Evolutionary conservation across 2,113 vertebrate genomes (phyloP).

Genomic region (Cololabis saira): DNA sequence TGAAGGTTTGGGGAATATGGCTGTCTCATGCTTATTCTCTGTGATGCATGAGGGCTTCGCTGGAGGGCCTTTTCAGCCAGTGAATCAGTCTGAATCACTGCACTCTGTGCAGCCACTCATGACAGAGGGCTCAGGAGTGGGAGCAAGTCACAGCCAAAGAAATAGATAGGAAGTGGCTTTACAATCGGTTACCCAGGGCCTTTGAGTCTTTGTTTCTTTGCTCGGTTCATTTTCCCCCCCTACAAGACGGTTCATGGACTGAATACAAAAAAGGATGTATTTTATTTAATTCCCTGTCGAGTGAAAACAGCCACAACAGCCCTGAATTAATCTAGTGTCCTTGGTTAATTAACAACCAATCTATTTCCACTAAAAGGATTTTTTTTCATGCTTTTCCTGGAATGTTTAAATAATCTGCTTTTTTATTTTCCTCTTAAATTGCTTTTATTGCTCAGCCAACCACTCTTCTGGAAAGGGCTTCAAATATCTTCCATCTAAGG

Average conservation of each 20-base stretch:
- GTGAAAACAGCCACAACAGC: constrained; percentile 6
- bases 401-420: constrained; percentile 15
- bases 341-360: constrained; percentile 27
- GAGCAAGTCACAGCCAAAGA: constrained; percentile 47
- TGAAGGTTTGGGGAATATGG: constrained; percentile 49
- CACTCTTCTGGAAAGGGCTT: constrained; percentile 46
- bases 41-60: constrained; percentile 53
- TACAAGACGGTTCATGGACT: not conserved
- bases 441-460: constrained; percentile 29
- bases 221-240: not conserved
- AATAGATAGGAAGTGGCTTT: constrained; percentile 53
- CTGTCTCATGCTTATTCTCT: constrained; percentile 56
- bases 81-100: constrained; percentile 73
- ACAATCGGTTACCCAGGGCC: constrained; percentile 51
- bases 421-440: constrained; percentile 1
- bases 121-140: constrained; percentile 42
- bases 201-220: constrained; percentile 51
- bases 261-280: constrained; percentile 10
- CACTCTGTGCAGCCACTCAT: constrained; percentile 65
- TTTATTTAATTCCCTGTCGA: constrained; percentile 8
- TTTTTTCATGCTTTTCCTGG: constrained; percentile 1
- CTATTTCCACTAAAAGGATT: constrained; percentile 21
- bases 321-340: constrained; percentile 12
- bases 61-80: constrained; percentile 66
- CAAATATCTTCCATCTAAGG: constrained; percentile 28